A percentile compares a stretch with the other conserved stretches of the same genome.
These are phyloP conservation scores for Pristionchus mayeri DNA, from an alignment of 2,888 invertebrate genomes.

Conservation along the genomic window DNA sequence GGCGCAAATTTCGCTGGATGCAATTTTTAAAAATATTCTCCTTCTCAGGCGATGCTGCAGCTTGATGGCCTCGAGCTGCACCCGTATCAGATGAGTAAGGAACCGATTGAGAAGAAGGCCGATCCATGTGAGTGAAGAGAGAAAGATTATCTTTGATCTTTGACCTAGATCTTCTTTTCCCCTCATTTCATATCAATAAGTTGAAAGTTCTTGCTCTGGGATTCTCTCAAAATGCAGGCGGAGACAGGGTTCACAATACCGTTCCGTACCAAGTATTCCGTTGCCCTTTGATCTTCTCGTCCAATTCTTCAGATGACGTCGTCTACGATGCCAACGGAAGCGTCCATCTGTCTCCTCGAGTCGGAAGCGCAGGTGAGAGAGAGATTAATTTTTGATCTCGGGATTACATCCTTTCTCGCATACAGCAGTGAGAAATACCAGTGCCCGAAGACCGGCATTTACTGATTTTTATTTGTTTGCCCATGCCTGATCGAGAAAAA, in stretches of 20 bases:
- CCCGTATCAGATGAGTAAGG: slow-evolving; percentile 47
- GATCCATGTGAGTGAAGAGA: slow-evolving; percentile 40
- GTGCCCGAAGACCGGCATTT: too few relatives aligned
- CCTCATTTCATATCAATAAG: not conserved
- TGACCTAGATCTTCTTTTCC: not conserved
- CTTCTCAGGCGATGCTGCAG: slow-evolving; percentile 46
- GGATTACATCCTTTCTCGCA: too few relatives aligned
- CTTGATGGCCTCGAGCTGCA: slow-evolving; percentile 41
- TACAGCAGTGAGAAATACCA: too few relatives aligned
- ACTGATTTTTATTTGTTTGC: too few relatives aligned
- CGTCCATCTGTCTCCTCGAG: slow-evolving; percentile 18
- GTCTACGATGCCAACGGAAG: slow-evolving; percentile 7
- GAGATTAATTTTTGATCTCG: not conserved
- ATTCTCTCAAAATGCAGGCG: too few relatives aligned
- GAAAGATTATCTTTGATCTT: slow-evolving; percentile 16
- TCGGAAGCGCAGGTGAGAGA: not conserved
- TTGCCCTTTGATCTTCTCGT: not conserved
- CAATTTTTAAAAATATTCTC: too few relatives aligned
- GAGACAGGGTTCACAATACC: too few relatives aligned
- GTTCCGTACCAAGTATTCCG: not conserved
- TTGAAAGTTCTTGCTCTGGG: not conserved
- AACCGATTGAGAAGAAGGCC: not conserved
- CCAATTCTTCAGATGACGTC: not conserved
- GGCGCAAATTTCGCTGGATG: too few relatives aligned
- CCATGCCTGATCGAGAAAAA: too few relatives aligned